A percentile compares a stretch with the other conserved stretches of the same genome.
These are phyloP conservation scores for Cavia porcellus DNA, from an alignment of 2,113 vertebrate species.

Conservation along the genomic window DNA sequence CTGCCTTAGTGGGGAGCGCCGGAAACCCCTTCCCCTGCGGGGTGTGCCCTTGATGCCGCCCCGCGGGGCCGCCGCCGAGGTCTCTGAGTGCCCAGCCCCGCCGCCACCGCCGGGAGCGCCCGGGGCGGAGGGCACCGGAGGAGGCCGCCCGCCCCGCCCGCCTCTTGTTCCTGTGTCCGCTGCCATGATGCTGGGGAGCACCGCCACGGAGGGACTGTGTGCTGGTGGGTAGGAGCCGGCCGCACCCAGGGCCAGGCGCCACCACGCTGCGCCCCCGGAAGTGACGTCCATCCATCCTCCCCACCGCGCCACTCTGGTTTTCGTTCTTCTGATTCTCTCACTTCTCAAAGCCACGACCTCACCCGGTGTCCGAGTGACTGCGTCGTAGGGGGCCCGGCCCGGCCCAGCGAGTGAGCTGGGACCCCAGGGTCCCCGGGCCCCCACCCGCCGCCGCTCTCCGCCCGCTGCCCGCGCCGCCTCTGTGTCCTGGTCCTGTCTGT, in stretches of 20 bases:
- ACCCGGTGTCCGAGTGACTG: slow-evolving; percentile 76
- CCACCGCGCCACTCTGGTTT: slow-evolving; percentile 75
- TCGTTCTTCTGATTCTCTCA: slow-evolving; percentile 77
- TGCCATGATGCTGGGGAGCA: slow-evolving; percentile 79
- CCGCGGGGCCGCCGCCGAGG: slow-evolving; percentile 76
- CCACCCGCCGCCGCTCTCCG: neutral
- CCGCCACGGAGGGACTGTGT: slow-evolving; percentile 77
- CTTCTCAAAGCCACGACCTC: slow-evolving; percentile 70
- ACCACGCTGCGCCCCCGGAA: slow-evolving; percentile 81
- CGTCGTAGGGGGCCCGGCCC: slow-evolving; percentile 56
- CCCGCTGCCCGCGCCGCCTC: slow-evolving; percentile 13
- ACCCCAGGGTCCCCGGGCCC: neutral
- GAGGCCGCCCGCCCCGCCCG: slow-evolving; percentile 79
- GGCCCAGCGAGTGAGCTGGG: neutral
- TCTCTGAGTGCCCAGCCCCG: slow-evolving; percentile 71
- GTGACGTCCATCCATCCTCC: slow-evolving; percentile 67
- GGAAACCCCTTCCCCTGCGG: slow-evolving; percentile 85
- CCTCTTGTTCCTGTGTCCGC: slow-evolving; percentile 82
- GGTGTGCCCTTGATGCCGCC: slow-evolving; percentile 85
- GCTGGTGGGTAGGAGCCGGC: slow-evolving; percentile 80
- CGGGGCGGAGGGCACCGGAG: slow-evolving; percentile 78
- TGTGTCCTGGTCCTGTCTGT: slow-evolving; percentile 83
- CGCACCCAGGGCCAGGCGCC: neutral
- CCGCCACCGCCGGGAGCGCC: slow-evolving; percentile 36
- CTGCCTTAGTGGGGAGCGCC: slow-evolving; percentile 83